Base-by-base conservation (phyloP, 2,888 invertebrate genomes). In the Drosophila anomalata region DNA sequence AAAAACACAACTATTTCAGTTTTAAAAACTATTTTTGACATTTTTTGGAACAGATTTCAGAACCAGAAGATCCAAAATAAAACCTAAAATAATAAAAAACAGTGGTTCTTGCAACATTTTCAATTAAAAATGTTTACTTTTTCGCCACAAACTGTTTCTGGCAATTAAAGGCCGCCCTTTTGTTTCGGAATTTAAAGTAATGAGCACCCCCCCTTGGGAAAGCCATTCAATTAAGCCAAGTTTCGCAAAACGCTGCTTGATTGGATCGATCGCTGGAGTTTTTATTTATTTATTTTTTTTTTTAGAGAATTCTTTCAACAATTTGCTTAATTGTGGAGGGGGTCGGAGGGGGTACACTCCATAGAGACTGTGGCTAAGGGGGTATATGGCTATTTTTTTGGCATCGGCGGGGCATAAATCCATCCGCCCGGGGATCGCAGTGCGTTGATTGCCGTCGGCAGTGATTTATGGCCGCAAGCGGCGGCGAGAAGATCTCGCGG, bases 381-480 rank as follows among this genome's bases (percentile, higher is more conserved):
- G 17, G 17, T 17, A 4, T 22, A 24, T 24, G 22, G 22, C 22
- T 9, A 29, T 29, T 29, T 29, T 29, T 29, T 29, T 29, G 29
- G 29, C 36, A 36, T 36, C n/a, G 12, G 12, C 12, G 36, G 9
- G 41, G 41, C 41, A 68, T 68, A 68, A 68, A 68, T 68, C 67
- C 59, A 59, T 59, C 67, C 59, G 52, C 48, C 53, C 51, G 26
- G 24, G 44, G 50, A 51, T 58, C 29, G 60, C 42, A n/a, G 20
- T 33, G 41, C 52, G 73, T 57, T 73, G 73, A 73, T 73, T 73
- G 73, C 72, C 73, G 60, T 42, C 72, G 73, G 73, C 60, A 51
- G 72, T 73, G 69, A 72, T 72, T 72, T 72, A 72, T 72, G 72
- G 72, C 53, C 36, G 20, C 29, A 14, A 56, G 50, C 58, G 58